Conservation (phyloP, 2,797 vertebrate genomes). For the Lutjanus campechanus region DNA sequence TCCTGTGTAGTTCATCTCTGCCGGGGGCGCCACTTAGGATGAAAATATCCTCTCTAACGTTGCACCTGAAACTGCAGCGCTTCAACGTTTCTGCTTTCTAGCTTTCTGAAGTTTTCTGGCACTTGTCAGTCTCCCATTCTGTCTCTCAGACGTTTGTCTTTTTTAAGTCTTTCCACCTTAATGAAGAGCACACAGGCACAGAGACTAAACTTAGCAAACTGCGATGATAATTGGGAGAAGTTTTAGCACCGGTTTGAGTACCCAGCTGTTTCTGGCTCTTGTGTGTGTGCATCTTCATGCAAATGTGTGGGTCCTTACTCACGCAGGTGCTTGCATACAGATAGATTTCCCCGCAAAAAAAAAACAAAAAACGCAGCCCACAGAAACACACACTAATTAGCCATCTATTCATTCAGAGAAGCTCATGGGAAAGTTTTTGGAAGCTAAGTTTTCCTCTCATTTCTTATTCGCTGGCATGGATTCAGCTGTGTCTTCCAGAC, state of each 20-base stretch:
- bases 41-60: constrained; percentile 27
- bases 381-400: constrained; percentile 47
- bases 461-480: constrained; percentile 27
- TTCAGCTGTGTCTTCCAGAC: constrained; percentile 14
- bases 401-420: constrained; percentile 36
- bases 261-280: constrained; percentile 46
- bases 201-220: constrained; percentile 44
- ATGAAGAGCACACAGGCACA: constrained; percentile 19
- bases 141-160: constrained; percentile 14
- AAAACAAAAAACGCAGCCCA: constrained; percentile 23
- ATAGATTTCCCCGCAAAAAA: constrained; percentile 33
- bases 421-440: constrained; percentile 48
- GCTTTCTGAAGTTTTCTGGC: constrained; percentile 43
- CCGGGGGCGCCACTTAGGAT: constrained; percentile 19
- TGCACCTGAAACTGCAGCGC: constrained; percentile 48
- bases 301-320: constrained; percentile 31
- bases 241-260: constrained; percentile 34
- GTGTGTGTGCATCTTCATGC: constrained; percentile 27
- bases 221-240: constrained; percentile 55
- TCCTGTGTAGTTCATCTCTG: constrained; percentile 54
- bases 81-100: constrained; percentile 32
- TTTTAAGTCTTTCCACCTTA: constrained; percentile 22
- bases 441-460: constrained; percentile 30
- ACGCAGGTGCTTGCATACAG: constrained; percentile 45
- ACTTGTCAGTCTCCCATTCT: constrained; percentile 24